phyloP scores from a whole-genome alignment of 2,113 vertebrate genomes.

The Chloebia gouldiae region DNA sequence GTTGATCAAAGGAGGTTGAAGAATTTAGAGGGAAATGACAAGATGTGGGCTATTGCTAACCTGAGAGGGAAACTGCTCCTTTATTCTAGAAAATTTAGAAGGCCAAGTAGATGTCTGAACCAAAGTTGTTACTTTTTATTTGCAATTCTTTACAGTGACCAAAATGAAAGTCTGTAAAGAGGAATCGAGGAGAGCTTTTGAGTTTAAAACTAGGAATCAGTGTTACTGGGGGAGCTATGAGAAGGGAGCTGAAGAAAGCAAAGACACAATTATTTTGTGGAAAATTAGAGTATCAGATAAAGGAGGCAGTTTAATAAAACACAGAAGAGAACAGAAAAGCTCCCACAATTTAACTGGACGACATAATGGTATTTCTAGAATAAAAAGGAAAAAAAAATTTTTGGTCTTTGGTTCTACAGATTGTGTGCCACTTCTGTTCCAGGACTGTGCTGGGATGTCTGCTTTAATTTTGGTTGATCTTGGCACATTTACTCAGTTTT shows the following conservation, averaged over 20 bases:
- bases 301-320: constrained; percentile 60
- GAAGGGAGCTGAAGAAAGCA: constrained; percentile 64
- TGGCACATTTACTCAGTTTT: constrained; percentile 78
- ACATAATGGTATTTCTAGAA: constrained; percentile 72
- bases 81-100: constrained; percentile 74
- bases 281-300: constrained; percentile 50
- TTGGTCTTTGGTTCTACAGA: constrained; percentile 70
- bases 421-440: constrained; percentile 80
- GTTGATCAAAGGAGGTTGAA: constrained; percentile 82
- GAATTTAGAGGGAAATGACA: constrained; percentile 78
- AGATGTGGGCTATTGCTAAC: constrained; percentile 75
- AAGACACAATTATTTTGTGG: constrained; percentile 15
- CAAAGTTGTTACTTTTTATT: constrained; percentile 84
- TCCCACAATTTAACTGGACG: constrained; percentile 80
- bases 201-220: constrained; percentile 73
- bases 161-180: constrained; percentile 77
- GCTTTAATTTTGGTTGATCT: constrained; percentile 69
- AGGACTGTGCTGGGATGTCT: constrained; percentile 66
- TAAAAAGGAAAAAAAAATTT: neutral
- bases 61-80: constrained; percentile 76
- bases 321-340: constrained; percentile 73
- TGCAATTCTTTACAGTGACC: constrained; percentile 83
- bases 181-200: constrained; percentile 50
- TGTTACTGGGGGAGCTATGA: constrained; percentile 66
- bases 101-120: constrained; percentile 80